phyloP scores from a whole-genome alignment of 2,113 vertebrate species.

The Upupa epops region DNA sequence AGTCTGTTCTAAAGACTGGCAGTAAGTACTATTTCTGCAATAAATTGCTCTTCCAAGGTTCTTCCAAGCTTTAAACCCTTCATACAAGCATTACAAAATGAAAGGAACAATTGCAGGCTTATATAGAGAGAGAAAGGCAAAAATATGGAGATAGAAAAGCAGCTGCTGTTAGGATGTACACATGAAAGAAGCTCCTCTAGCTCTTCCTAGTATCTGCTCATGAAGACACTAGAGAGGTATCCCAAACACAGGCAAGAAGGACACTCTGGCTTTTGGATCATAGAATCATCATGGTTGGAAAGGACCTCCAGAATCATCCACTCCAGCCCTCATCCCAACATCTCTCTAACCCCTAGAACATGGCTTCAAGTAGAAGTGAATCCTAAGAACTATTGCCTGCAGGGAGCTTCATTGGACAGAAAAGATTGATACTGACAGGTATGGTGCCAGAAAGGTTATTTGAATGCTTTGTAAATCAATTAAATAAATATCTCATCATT shows the following conservation, averaged over 20 bases:
- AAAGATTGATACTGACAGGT: not conserved
- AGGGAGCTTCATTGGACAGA: too few species aligned
- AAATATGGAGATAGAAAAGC: not conserved
- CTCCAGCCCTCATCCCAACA: too few species aligned
- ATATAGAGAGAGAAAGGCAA: not conserved
- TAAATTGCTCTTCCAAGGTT: not conserved
- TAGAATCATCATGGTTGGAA: too few species aligned
- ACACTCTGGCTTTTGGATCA: not conserved
- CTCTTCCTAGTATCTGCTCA: not conserved
- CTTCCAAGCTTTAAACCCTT: not conserved
- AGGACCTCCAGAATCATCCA: too few species aligned
- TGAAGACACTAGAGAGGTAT: too few species aligned
- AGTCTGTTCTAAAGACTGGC: not conserved
- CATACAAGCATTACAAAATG: not conserved
- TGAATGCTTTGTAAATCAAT: not conserved
- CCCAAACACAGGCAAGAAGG: not conserved
- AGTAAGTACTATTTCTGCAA: not conserved
- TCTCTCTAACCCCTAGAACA: too few species aligned
- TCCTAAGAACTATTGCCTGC: not conserved
- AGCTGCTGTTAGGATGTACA: not conserved
- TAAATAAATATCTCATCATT: slow-evolving; percentile 14
- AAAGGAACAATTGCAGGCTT: not conserved
- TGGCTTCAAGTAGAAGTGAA: too few species aligned
- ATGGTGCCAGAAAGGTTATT: not conserved
- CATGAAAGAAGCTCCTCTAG: not conserved